phyloP scores from a whole-genome alignment of 1,140 invertebrate species.

The Bathynomus jamesi region DNA sequence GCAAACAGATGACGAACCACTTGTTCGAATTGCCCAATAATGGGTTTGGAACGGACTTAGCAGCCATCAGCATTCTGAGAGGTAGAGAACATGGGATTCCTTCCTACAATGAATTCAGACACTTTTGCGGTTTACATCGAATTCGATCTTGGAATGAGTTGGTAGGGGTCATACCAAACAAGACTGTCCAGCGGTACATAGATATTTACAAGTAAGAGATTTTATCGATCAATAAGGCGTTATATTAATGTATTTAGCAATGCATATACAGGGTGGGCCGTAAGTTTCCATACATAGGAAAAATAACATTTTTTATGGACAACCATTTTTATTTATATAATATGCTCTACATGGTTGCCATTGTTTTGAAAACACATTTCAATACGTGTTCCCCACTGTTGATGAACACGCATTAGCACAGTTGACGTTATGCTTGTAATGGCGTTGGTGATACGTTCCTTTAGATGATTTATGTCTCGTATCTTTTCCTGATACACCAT shows the following conservation, averaged over 20 bases:
- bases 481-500: no score
- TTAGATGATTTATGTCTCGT: no score
- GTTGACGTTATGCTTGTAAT: no score
- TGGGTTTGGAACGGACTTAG: slow-evolving; percentile 52
- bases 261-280: no score
- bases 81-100: slow-evolving; percentile 51
- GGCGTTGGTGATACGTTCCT: no score
- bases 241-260: background rate
- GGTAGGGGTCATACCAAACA: slow-evolving; percentile 78
- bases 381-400: no score
- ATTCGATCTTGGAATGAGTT: slow-evolving; percentile 69
- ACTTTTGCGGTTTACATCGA: slow-evolving; percentile 49
- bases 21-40: slow-evolving; percentile 43
- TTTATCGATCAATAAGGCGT: background rate
- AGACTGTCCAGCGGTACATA: slow-evolving; percentile 67
- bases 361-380: no score
- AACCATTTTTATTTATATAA: no score
- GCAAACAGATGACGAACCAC: slow-evolving; percentile 43
- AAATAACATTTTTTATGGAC: no score
- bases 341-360: no score
- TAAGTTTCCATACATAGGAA: no score
- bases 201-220: slow-evolving; percentile 63
- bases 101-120: slow-evolving; percentile 47
- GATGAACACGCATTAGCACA: no score
- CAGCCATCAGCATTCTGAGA: slow-evolving; percentile 63